Base-by-base conservation (phyloP, 1,140 invertebrate species). In the Drosophila novamexicana region DNA sequence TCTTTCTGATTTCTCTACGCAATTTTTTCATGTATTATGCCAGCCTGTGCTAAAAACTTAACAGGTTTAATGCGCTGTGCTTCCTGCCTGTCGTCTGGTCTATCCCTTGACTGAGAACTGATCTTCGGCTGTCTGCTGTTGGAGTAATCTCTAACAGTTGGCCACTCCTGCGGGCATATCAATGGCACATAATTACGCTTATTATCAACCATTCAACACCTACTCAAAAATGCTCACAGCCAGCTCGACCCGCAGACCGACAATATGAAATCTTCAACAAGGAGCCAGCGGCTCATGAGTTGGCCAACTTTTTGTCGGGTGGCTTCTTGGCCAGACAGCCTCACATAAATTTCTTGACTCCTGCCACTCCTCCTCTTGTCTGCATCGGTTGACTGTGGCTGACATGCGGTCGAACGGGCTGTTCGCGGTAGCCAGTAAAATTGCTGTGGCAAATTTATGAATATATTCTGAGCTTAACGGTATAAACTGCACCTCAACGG, bases 131-230 rank as follows among this genome's bases (percentile, higher is more conserved):
- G 56, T 57, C 44, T 40, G 42, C 1, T 16, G 32, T 29, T 52
- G 8, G 16, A 61, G 56, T 50, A 42, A 53, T 45, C 18, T 62
- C 32, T 52, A 61, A 42, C 65, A 29, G 62, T 66, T 52, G 56
- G 71, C 80, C 81, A 88, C 81, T 68, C 76, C 77, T 73, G 45
- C 12, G 40, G 75, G 29, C 68, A 73, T 74, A 78, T 85, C 81
- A 85, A 85, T 85, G 70, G 77, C 66, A 66, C 76, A 83, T 85
- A 85, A 85, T 89, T 84, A 71, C 66, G 84, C 77, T 81, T 83
- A 84, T 89, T 89, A 84, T 77, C 71, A 81, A 49, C 61, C 71
- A 89, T 89, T 89, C 84, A 89, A 89, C 84, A 89, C 84, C 84
- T 77, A 84, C 79, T 80, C 77, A 52, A 67, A 29, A 71, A 63